phyloP scores from a whole-genome alignment of 92 coral and sea anemone genomes.

The Anthopleura xanthogrammica region DNA sequence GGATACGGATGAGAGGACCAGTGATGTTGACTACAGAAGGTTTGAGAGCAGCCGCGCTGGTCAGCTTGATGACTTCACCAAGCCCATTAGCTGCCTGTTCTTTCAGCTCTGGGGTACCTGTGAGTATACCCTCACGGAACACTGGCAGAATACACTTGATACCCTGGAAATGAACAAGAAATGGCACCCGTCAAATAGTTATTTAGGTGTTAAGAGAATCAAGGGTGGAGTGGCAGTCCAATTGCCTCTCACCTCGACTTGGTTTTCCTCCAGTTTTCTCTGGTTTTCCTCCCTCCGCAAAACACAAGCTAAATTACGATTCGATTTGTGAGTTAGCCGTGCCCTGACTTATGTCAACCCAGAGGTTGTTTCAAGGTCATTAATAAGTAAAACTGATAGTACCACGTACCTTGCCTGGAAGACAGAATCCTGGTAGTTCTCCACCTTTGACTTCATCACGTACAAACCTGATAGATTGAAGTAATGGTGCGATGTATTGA shows the following conservation, averaged over 20 bases:
- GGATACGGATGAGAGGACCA: conserved; percentile 98
- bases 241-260: background rate
- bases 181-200: background rate
- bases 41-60: conserved; percentile 91
- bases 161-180: conserved; percentile 55
- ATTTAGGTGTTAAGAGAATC: too few relatives aligned
- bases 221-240: background rate
- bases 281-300: too few relatives aligned
- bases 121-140: conserved; percentile 94
- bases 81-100: conserved; percentile 97
- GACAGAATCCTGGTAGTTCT: conserved; percentile 94
- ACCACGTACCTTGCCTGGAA: conserved; percentile 82
- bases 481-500: conserved; percentile 81
- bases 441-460: conserved; percentile 73
- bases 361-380: background rate
- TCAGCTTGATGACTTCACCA: conserved; percentile 89
- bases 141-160: conserved; percentile 93
- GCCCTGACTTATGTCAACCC: too few relatives aligned
- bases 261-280: too few relatives aligned
- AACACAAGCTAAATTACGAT: too few relatives aligned
- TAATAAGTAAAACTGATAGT: background rate
- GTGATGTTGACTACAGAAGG: conserved; percentile 97
- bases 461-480: conserved; percentile 79
- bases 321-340: too few relatives aligned
- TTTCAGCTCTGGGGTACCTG: conserved; percentile 94